Conservation (phyloP, 2,888 invertebrate genomes). For the Meiosimyza decipiens region DNA sequence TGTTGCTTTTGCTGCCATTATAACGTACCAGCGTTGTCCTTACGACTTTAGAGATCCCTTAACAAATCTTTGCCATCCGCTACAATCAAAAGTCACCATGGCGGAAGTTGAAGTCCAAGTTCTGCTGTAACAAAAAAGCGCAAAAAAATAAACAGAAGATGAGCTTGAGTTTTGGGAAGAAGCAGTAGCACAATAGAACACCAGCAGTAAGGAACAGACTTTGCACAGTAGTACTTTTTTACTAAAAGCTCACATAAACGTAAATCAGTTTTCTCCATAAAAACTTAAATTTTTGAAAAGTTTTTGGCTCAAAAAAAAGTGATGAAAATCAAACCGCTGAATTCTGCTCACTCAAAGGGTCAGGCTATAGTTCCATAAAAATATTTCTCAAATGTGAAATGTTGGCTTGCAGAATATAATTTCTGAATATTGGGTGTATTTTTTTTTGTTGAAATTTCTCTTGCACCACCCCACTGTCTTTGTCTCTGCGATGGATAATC, state of each 20-base stretch:
- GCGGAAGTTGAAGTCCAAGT: conserved; percentile 24
- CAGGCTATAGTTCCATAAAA: no score
- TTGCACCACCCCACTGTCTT: neutral
- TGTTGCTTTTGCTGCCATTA: neutral
- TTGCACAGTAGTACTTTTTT: no score
- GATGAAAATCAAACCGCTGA: no score
- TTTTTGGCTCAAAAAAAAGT: no score
- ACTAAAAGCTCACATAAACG: no score
- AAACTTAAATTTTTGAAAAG: no score
- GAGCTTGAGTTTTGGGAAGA: conserved; percentile 17
- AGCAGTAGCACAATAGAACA: conserved; percentile 14
- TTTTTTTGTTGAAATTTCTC: no score
- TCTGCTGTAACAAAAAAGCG: neutral
- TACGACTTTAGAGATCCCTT: neutral
- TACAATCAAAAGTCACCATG: conserved; percentile 24
- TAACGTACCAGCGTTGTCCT: neutral
- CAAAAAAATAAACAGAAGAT: neutral
- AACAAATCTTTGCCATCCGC: conserved; percentile 27
- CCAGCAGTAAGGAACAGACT: neutral
- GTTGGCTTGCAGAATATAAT: no score
- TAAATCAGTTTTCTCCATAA: no score
- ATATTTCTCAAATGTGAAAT: no score
- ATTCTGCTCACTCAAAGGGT: no score
- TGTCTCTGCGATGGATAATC: neutral
- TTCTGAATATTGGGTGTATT: no score